Base-by-base conservation (phyloP, 1,140 invertebrate species). In the Bilobella aurantiaca region DNA sequence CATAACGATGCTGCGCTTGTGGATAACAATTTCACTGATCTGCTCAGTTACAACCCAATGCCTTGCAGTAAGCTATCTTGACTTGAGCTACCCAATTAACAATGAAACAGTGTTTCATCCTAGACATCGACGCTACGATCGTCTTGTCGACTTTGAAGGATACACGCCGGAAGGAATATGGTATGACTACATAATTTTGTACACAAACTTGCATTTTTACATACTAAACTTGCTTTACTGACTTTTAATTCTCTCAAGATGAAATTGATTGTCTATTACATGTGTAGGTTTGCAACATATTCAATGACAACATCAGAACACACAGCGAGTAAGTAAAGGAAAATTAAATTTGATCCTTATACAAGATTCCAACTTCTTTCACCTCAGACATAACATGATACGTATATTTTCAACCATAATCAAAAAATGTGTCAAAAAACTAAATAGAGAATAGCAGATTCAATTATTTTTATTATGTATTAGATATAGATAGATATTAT, bases 61-160 rank as follows among this genome's bases (percentile, higher is more conserved):
- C 34, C 18, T 18, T 42, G 34, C 34, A 42, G 8, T 42, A 18
- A 42, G 34, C 18, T 66, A 47, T 23, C 29, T 66, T 32, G 64
- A 66, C 23, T 31, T 66, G 2, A 66, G 58, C 42, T 62, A 60
- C 29, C 46, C 37, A 21, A 60, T 66, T 34, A 66, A 61, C 27
- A 66, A 66, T 32, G 59, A 46, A 16, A 66, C 58, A 16, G 64
- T 66, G 1, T 66, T 61, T 62, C 46, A 28, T 32, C 58, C 58
- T 2, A 28, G 58, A 18, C 42, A 66, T n/a, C 42, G 28, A 25
- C 57, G 42, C 32, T 66, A 34, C 23, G 64, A 66, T 31, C 42
- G 47, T 21, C 59, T 66, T 8, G 30, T 66, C 0, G 64, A 66
- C 23, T 31, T 42, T 3, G 58, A 66, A 29, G 42, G 46, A 53